These are phyloP conservation scores for Stegastes partitus DNA, from an alignment of 2,113 vertebrate species.

Conservation along the genomic window DNA sequence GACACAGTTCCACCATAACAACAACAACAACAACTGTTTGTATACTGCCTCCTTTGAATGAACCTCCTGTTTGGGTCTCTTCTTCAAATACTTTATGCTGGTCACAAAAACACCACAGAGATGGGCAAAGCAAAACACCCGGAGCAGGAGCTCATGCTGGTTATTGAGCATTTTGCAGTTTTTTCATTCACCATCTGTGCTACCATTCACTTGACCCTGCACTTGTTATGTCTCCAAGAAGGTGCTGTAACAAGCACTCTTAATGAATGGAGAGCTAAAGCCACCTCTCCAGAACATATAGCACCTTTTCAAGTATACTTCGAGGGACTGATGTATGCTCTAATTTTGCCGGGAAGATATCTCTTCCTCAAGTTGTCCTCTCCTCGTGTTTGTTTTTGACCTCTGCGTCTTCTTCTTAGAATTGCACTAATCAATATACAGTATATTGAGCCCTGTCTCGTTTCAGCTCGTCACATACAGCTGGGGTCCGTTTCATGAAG, in stretches of 20 bases:
- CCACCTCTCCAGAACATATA: not conserved
- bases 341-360: not conserved
- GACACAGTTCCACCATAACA: too few species aligned
- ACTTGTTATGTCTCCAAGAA: not conserved
- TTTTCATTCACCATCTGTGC: not conserved
- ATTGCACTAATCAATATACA: not conserved
- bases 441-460: too few species aligned
- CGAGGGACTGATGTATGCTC: not conserved
- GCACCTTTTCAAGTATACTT: not conserved
- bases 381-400: not conserved
- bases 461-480: too few species aligned
- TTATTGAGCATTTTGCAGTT: not conserved
- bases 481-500: too few species aligned
- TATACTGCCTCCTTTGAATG: not conserved
- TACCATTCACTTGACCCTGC: not conserved
- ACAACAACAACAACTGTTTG: not conserved
- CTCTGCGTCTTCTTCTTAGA: not conserved
- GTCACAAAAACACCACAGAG: not conserved
- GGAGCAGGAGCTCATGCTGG: not conserved
- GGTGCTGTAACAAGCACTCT: not conserved
- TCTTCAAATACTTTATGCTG: not conserved
- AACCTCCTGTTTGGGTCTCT: not conserved
- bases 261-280: constrained; percentile 11
- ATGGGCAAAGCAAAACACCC: not conserved
- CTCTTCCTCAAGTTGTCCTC: not conserved